These are phyloP conservation scores for Lasioglossum albipes DNA, from an alignment of 1,140 invertebrate species.

Conservation along the genomic window DNA sequence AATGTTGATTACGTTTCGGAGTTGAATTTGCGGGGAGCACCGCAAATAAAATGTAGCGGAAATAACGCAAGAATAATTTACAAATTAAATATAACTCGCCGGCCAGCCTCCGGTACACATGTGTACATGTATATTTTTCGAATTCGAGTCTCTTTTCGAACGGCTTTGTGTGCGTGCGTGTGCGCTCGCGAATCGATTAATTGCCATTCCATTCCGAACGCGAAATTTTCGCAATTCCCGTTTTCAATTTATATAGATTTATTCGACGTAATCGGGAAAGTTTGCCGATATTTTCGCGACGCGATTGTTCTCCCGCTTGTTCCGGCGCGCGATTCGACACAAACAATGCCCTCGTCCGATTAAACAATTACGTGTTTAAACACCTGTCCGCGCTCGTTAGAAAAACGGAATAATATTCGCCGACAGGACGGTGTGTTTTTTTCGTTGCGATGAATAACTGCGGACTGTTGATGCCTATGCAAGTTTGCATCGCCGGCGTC, in stretches of 20 bases:
- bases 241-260: not conserved
- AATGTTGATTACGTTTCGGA: not conserved
- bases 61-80: conserved; percentile 9
- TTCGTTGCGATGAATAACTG: not conserved
- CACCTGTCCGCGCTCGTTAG: not conserved
- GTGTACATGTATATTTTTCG: not conserved
- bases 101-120: not conserved
- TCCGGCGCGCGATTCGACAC: not conserved
- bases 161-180: too few species aligned
- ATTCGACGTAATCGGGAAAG: not conserved
- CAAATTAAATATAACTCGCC: conserved; percentile 1
- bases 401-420: not conserved
- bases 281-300: not conserved
- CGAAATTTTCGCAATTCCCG: not conserved
- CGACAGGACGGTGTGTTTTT: too few species aligned
- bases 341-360: not conserved
- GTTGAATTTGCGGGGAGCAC: not conserved
- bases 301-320: not conserved
- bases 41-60: not conserved
- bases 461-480: not conserved
- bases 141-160: conserved; percentile 1
- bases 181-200: not conserved
- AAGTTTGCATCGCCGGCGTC: not conserved
- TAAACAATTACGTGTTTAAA: not conserved
- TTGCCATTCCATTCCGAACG: not conserved